Base-by-base conservation (phyloP, 2,113 vertebrate species). In the Noctilio leporinus region DNA sequence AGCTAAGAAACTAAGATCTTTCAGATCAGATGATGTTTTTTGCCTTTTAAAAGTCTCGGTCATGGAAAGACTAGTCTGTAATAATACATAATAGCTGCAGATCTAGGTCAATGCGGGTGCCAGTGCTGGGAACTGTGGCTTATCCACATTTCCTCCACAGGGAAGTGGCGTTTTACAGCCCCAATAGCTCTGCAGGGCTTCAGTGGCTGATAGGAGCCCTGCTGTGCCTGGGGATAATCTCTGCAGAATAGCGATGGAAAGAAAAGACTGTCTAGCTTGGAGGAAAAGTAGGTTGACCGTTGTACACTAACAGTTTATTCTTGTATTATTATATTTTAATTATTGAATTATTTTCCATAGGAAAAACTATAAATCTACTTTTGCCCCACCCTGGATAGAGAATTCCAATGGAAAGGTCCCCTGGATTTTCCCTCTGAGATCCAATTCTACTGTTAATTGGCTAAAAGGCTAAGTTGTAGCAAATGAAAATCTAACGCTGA, bases 21-120 rank as follows among this genome's bases (percentile, higher is more conserved):
- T 91, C 76, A 96, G 93, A 86, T 86, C 86, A 91, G 91, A 67
- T 85, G 87, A 83, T 72, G 93, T 96, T 97, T 98, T 98, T 91
- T 86, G 90, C 97, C 81, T 76, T 96, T 94, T 95, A 80, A 64
- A 86, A 95, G 91, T 55, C 59, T 76, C 81, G 28, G 26, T 45
- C 1, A 4, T 88, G 92, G 81, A 96, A 97, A 75, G n/a, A 70
- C 93, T 95, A 82, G 10, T 89, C 83, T 96, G 8, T 38, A 69
- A 28, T 20, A 69, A 72, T 49, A 75, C 28, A 33, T 76, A 75
- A 49, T 57, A 91, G 85, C 84, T 94, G 64, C 92, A 88, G 24
- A 78, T 53, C 49, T 16, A 59, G 81, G 85, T 24, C 24, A 62
- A 57, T 62, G 65, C 47, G 64, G 92, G 72, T 75, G 24, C 69